A percentile compares a stretch with the other conserved stretches of the same genome.
Evolutionary conservation across 2,113 vertebrate genomes (phyloP).

Genomic region (Bubo blakistoni): DNA sequence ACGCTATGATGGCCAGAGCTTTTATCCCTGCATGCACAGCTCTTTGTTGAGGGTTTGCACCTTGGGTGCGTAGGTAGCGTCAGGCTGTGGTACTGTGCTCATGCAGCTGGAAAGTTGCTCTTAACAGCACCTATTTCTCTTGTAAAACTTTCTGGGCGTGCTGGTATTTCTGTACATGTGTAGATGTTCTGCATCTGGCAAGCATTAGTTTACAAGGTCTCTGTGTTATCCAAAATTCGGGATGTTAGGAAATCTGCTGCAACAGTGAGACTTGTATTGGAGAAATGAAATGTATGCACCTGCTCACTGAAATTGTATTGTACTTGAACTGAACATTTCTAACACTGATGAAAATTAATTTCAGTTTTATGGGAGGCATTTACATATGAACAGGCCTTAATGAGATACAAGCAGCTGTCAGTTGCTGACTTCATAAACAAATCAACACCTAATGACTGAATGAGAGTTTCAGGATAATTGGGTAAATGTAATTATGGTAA

Average conservation of each 20-base stretch:
- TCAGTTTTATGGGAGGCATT: slow-evolving; percentile 74
- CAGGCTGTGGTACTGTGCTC: background rate
- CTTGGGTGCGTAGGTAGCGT: background rate
- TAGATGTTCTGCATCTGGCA: slow-evolving; percentile 5
- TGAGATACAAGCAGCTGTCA: slow-evolving; percentile 78
- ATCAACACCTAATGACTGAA: slow-evolving; percentile 78
- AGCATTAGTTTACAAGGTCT: background rate
- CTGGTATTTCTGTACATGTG: slow-evolving; percentile 20
- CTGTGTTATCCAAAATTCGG: background rate
- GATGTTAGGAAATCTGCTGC: background rate
- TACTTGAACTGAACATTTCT: slow-evolving; percentile 64
- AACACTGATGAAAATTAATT: slow-evolving; percentile 77
- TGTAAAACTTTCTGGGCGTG: background rate
- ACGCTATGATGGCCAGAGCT: background rate
- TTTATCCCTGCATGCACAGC: background rate
- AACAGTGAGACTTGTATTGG: background rate
- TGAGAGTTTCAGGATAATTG: slow-evolving; percentile 73
- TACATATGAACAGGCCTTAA: slow-evolving; percentile 77
- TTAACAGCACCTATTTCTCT: background rate
- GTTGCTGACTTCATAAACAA: slow-evolving; percentile 78
- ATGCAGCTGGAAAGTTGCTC: background rate
- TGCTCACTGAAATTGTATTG: slow-evolving; percentile 57
- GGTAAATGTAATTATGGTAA: slow-evolving; percentile 75
- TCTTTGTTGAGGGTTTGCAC: background rate
- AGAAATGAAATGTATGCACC: slow-evolving; percentile 52